Conservation (phyloP, 2,888 invertebrate genomes). For the Aporophyla lueneburgensis region DNA sequence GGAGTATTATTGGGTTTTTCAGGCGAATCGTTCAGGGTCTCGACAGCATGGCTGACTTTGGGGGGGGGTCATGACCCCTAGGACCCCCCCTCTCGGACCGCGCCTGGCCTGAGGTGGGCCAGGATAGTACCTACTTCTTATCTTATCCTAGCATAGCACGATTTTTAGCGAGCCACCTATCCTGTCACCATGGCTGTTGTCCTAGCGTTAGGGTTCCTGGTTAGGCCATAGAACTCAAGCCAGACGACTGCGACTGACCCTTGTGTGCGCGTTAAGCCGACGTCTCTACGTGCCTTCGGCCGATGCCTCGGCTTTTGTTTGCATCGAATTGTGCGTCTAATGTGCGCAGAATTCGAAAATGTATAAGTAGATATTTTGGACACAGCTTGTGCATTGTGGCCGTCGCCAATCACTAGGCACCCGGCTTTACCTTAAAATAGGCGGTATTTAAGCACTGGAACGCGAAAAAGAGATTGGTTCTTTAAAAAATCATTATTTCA, state of each 20-base stretch:
- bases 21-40: too few relatives aligned
- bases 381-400: neutral
- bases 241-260: neutral
- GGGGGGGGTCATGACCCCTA: too few relatives aligned
- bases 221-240: neutral
- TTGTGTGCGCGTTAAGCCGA: neutral
- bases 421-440: neutral
- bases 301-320: conserved; percentile 4
- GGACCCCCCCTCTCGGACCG: too few relatives aligned
- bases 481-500: neutral
- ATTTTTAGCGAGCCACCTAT: neutral
- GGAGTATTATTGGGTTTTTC: too few relatives aligned
- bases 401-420: conserved; percentile 5
- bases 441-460: neutral
- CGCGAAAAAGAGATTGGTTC: neutral
- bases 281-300: neutral
- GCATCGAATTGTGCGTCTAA: conserved; percentile 4
- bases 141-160: neutral
- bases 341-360: conserved; percentile 12
- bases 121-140: neutral
- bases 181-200: neutral
- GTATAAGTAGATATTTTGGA: neutral
- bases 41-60: too few relatives aligned
- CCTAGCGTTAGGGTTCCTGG: neutral
- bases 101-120: too few relatives aligned